Evolutionary conservation across 2,888 invertebrate species (phyloP).

Genomic region (Hypolimnas misippus): DNA sequence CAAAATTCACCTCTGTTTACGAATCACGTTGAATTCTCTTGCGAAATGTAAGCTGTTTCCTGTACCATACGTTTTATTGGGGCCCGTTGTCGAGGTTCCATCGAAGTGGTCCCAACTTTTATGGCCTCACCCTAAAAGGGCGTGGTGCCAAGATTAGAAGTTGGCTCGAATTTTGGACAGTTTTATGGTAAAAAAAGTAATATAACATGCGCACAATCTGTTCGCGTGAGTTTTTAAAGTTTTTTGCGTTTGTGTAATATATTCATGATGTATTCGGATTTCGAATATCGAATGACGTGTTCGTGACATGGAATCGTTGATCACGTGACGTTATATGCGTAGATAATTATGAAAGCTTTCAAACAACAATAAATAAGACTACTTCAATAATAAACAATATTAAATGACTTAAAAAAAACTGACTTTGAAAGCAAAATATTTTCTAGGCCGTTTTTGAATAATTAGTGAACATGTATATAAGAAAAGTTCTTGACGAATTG

Average conservation of each 20-base stretch:
- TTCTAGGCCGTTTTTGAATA: no score
- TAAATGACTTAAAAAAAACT: no score
- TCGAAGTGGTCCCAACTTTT: conserved; percentile 24
- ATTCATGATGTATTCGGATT: neutral
- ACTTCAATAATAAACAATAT: no score
- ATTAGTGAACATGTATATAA: no score
- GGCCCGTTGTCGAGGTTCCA: conserved; percentile 34
- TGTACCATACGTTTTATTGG: conserved; percentile 57
- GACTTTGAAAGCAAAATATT: no score
- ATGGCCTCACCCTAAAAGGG: conserved; percentile 28
- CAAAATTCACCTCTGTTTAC: conserved; percentile 16
- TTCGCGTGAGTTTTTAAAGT: neutral
- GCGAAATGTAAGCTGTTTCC: conserved; percentile 40
- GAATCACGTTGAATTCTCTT: conserved; percentile 8
- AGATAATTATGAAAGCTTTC: no score
- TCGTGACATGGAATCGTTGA: no score
- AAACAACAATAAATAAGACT: no score
- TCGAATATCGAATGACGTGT: neutral
- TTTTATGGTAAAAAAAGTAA: conserved; percentile 8
- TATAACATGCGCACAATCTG: neutral
- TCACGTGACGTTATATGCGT: no score
- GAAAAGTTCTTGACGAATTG: no score
- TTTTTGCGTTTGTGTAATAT: neutral
- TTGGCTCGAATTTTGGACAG: conserved; percentile 10
- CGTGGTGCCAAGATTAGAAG: conserved; percentile 28